Evolutionary conservation across 2,888 invertebrate species (phyloP).

Genomic region (Rhagonycha lutea): DNA sequence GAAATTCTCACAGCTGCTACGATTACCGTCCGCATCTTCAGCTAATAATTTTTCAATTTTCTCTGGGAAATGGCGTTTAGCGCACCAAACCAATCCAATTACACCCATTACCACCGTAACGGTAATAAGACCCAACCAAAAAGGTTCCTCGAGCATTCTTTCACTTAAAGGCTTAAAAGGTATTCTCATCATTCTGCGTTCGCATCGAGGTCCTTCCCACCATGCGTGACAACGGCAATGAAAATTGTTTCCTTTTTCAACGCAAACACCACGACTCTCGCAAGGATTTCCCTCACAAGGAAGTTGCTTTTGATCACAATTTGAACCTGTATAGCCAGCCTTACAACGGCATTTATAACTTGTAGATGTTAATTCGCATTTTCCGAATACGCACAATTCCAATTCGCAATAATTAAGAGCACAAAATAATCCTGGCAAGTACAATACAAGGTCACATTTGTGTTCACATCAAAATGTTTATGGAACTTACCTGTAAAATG

Average conservation of each 20-base stretch:
- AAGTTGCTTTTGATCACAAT: constrained; percentile 69
- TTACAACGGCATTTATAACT: constrained; percentile 68
- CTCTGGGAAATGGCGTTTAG: constrained; percentile 84
- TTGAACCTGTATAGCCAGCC: constrained; percentile 67
- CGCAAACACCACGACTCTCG: constrained; percentile 74
- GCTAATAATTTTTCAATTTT: constrained; percentile 82
- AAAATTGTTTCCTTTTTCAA: constrained; percentile 68
- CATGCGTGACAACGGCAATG: constrained; percentile 75
- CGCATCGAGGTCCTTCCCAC: constrained; percentile 66
- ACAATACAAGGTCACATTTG: not conserved
- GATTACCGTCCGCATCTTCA: constrained; percentile 76
- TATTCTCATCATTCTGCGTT: constrained; percentile 69
- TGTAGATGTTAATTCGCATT: constrained; percentile 61
- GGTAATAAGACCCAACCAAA: constrained; percentile 86
- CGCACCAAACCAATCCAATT: constrained; percentile 82
- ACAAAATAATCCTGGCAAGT: constrained; percentile 71
- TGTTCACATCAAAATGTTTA: not conserved
- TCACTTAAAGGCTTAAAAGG: constrained; percentile 75
- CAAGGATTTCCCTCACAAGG: constrained; percentile 77
- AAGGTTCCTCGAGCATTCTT: constrained; percentile 84
- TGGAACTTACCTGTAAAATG: constrained; percentile 68
- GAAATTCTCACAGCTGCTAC: constrained; percentile 51
- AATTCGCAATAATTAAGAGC: constrained; percentile 75
- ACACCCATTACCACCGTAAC: constrained; percentile 79
- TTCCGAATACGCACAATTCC: constrained; percentile 70